Percentiles rank a stretch among this genome's conserved stretches.
Conservation (phyloP, 2,113 vertebrate genomes). For the Oncorhynchus kisutch region DNA sequence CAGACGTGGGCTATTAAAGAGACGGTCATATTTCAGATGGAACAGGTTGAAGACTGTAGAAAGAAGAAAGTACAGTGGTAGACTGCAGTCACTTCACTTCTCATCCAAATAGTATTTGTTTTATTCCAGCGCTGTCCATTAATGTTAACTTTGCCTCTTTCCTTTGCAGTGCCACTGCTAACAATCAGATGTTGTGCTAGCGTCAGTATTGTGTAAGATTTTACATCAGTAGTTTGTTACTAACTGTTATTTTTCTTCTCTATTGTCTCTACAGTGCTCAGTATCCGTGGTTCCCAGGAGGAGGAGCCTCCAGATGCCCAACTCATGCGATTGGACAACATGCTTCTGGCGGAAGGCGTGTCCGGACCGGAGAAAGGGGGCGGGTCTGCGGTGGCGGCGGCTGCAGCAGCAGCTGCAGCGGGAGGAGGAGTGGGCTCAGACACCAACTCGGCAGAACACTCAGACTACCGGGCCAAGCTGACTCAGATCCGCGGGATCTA, state of each 20-base stretch:
- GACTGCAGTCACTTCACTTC: background rate
- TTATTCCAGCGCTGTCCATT: background rate
- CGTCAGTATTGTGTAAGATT: background rate
- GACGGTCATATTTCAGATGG: conserved; percentile 61
- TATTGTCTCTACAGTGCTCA: conserved; percentile 80
- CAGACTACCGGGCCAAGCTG: conserved; percentile 96
- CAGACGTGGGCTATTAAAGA: conserved; percentile 64
- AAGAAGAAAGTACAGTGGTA: background rate
- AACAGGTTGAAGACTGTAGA: conserved; percentile 27
- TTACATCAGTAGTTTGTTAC: background rate
- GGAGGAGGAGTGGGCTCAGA: conserved; percentile 83
- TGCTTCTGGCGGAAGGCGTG: conserved; percentile 95
- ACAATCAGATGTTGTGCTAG: background rate
- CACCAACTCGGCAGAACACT: conserved; percentile 91
- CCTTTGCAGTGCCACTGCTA: background rate
- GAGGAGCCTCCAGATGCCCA: conserved; percentile 97
- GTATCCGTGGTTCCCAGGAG: conserved; percentile 95
- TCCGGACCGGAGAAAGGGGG: conserved; percentile 94
- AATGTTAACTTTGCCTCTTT: background rate
- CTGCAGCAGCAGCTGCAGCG: conserved; percentile 85
- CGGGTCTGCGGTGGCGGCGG: conserved; percentile 82
- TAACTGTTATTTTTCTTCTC: conserved; percentile 20
- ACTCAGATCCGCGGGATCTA: conserved; percentile 98
- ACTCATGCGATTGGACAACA: conserved; percentile 98
- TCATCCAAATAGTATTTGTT: background rate